Percentiles rank a stretch among this genome's conserved stretches.
Conservation (phyloP, 2,113 vertebrate genomes). For the Aegotheles bennettii region DNA sequence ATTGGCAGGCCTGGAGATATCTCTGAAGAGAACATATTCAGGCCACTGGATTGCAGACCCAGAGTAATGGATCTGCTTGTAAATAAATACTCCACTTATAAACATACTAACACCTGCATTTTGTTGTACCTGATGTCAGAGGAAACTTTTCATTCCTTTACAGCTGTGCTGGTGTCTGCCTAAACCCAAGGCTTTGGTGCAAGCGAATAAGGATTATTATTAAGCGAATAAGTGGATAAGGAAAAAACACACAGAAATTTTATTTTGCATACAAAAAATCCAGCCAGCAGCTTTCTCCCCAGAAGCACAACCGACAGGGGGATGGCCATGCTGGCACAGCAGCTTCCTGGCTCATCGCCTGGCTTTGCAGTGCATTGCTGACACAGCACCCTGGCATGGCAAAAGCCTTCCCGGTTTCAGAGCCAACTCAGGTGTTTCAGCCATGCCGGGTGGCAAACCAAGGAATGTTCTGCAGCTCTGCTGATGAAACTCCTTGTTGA, state of each 20-base stretch:
- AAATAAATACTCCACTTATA: neutral
- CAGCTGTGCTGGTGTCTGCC: neutral
- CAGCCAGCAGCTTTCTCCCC: neutral
- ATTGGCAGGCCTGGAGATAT: neutral
- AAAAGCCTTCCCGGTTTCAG: neutral
- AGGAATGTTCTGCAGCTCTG: neutral
- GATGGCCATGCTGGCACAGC: neutral
- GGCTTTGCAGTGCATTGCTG: rapidly evolving
- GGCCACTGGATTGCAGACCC: neutral
- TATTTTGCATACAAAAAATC: neutral
- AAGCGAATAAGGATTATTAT: no score
- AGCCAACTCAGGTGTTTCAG: neutral
- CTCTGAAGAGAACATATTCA: neutral
- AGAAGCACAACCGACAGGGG: rapidly evolving
- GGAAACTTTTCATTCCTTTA: neutral
- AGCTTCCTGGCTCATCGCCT: neutral
- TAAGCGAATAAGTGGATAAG: no score
- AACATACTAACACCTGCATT: neutral
- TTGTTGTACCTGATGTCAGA: neutral
- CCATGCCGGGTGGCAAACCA: neutral
- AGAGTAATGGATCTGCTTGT: neutral
- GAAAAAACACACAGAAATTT: neutral
- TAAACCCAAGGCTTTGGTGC: neutral
- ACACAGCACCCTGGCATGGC: neutral
- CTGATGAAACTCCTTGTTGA: neutral